Evolutionary conservation across 2,113 vertebrate species (phyloP).

Genomic region (Steatornis caripensis): DNA sequence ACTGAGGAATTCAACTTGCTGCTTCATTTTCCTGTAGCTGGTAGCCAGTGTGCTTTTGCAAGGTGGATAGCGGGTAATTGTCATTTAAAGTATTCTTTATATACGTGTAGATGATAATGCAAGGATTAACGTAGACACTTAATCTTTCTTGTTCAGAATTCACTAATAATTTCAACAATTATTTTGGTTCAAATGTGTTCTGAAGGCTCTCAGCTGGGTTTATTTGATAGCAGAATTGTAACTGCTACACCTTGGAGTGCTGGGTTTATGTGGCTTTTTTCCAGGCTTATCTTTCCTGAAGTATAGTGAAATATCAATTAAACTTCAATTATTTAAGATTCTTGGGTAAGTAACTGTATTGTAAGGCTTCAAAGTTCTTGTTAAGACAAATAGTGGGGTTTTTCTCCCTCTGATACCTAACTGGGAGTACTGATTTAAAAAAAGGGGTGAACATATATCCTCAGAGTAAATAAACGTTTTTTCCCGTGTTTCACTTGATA

Average conservation of each 20-base stretch:
- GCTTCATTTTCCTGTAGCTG: background rate
- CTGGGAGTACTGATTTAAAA: background rate
- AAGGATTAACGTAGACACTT: background rate
- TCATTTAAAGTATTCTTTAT: background rate
- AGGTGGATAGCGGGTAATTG: background rate
- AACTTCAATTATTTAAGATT: background rate
- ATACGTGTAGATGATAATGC: background rate
- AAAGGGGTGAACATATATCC: background rate
- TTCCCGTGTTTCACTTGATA: background rate
- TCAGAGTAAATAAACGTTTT: background rate
- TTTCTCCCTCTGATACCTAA: background rate
- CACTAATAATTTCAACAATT: background rate
- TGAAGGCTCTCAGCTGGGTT: background rate
- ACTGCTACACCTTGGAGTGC: background rate
- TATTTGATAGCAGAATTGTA: background rate
- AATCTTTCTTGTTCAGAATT: background rate
- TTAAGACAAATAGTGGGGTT: background rate
- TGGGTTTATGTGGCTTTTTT: constrained; percentile 12
- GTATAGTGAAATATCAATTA: background rate
- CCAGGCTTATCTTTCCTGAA: background rate
- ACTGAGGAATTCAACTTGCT: background rate
- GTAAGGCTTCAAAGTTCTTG: background rate
- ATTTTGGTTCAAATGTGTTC: background rate
- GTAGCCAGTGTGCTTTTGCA: background rate
- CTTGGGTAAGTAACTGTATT: background rate